Base-by-base conservation (phyloP, 2,888 invertebrate species). In the Xestia rhomboidea region DNA sequence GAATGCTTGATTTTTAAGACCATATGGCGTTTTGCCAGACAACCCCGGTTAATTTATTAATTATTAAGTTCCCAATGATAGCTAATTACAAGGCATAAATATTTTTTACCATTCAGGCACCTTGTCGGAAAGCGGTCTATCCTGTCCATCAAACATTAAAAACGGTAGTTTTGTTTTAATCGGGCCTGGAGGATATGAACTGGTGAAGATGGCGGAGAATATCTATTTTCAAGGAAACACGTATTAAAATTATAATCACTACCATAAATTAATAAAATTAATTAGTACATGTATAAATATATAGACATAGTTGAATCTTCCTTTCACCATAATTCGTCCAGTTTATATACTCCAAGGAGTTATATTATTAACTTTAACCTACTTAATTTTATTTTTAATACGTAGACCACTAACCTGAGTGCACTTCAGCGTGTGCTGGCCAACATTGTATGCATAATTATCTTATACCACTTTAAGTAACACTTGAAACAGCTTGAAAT, bases 51-150 rank as follows among this genome's bases (percentile, higher is more conserved):
- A 44, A 44, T 73, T 64, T 51, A 70, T 51, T 34, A 38, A 68
- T 44, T 34, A 38, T 49, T 6, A 24, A 38, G 21, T 62, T 62
- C 3, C n/a, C 30, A 68, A 15, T 54, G 24, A 66, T n/a, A 46
- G 41, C 21, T 60, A 68, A 27, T 62, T 57, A 70, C 68, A 63
- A 64, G 30, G 69, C 44, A 49, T 57, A 57, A 57, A 77, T 73
- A 74, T 84, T 85, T 88, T 74, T 89, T 85, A 79, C 83, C 87
- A 81, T 88, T 73, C 84, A 90, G 90, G 87, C 82, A 38, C 89
- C 88, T 51, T 87, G 88, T 86, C 85, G 85, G 85, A 90, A 89
- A 82, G 73, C 83, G 67, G 76, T 77, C 38, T 76, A 81, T 70
- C 86, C 87, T 67, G 79, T 86, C 64, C 79, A 76, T 46, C 84